A percentile compares a stretch with the other conserved stretches of the same genome.
Evolutionary conservation across 2,113 vertebrate genomes (phyloP).

Genomic region (Cavia aperea): DNA sequence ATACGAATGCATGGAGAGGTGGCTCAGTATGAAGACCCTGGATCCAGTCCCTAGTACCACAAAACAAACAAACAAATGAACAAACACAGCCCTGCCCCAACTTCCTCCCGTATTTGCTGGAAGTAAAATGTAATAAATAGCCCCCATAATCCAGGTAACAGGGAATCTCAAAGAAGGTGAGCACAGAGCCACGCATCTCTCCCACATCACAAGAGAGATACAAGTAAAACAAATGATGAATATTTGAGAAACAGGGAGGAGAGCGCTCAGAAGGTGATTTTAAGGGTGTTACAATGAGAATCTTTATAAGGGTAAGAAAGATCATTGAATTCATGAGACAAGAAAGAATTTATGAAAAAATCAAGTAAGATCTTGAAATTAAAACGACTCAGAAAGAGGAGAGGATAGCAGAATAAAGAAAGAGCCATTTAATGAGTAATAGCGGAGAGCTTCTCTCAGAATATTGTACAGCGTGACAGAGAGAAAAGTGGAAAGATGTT

Average conservation of each 20-base stretch:
- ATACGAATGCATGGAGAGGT: neutral
- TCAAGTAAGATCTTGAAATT: neutral
- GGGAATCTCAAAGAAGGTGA: neutral
- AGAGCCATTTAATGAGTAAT: neutral
- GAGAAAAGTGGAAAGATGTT: neutral
- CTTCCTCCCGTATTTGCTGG: neutral
- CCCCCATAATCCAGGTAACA: neutral
- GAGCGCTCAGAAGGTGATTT: constrained; percentile 16
- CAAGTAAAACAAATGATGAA: neutral
- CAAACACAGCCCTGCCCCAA: neutral
- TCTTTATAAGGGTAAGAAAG: neutral
- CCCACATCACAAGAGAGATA: neutral
- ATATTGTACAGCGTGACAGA: neutral
- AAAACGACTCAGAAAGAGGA: neutral
- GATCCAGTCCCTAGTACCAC: neutral
- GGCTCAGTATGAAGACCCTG: neutral
- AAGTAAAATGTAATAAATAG: neutral
- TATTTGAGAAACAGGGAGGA: neutral
- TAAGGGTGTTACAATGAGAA: constrained; percentile 1
- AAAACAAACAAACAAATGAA: neutral
- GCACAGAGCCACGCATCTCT: neutral
- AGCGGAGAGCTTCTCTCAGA: neutral
- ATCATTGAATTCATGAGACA: constrained; percentile 4
- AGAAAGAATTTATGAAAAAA: neutral
- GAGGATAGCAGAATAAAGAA: neutral